Evolutionary conservation across 2,797 vertebrate species (phyloP).

Genomic region (Acrossocheilus wenchowensis): DNA sequence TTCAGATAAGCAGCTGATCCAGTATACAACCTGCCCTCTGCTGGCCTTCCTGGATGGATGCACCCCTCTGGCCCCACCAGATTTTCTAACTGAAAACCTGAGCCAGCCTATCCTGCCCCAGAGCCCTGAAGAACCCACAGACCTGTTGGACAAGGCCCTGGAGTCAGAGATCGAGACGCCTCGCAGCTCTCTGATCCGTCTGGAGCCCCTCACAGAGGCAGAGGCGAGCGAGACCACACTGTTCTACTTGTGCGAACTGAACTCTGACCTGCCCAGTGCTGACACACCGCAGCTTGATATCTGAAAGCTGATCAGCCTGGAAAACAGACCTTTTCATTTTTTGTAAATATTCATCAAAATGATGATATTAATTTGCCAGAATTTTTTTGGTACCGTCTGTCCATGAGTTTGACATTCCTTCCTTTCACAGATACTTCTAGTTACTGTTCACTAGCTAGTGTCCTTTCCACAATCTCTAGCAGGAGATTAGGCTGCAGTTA

Average conservation of each 20-base stretch:
- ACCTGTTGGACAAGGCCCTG: constrained; percentile 80
- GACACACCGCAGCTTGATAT: constrained; percentile 80
- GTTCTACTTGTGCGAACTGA: constrained; percentile 93
- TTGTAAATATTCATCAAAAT: constrained; percentile 83
- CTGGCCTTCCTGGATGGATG: constrained; percentile 91
- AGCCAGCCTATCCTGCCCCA: constrained; percentile 66
- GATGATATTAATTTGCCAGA: constrained; percentile 82
- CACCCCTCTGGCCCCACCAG: constrained; percentile 68
- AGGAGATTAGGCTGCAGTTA: constrained; percentile 15
- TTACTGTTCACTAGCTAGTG: constrained; percentile 22
- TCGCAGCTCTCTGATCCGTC: constrained; percentile 89
- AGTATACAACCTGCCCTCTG: constrained; percentile 92
- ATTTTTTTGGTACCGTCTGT: constrained; percentile 59
- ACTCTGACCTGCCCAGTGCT: constrained; percentile 78
- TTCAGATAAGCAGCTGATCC: constrained; percentile 91
- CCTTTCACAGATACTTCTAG: constrained; percentile 16
- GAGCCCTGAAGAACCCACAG: constrained; percentile 70
- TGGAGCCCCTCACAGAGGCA: constrained; percentile 92
- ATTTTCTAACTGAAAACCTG: constrained; percentile 65
- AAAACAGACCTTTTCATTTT: constrained; percentile 33
- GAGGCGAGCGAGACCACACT: constrained; percentile 91
- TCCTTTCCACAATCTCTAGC: constrained; percentile 6
- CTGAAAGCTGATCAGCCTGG: constrained; percentile 31
- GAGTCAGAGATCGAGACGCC: constrained; percentile 67
- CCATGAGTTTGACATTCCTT: constrained; percentile 51